A percentile compares a stretch with the other conserved stretches of the same genome.
phyloP scores from a whole-genome alignment of 2,113 vertebrate genomes.

The Paedocypris sp. region DNA sequence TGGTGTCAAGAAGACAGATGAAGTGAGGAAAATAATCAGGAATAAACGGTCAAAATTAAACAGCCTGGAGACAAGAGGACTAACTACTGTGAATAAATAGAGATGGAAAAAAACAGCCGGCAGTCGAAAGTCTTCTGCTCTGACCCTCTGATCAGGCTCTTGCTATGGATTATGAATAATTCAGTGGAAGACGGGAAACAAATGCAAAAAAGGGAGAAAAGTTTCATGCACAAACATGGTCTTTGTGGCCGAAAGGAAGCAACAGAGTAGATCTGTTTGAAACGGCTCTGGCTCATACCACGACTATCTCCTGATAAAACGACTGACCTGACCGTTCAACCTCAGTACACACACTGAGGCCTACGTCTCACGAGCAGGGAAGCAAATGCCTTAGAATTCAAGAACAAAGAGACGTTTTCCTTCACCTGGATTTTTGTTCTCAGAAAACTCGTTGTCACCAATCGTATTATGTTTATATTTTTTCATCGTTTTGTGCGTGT shows the following conservation, averaged over 20 bases:
- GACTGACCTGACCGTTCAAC: conserved; percentile 37
- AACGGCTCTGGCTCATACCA: conserved; percentile 56
- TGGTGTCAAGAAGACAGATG: neutral
- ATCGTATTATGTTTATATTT: too few species aligned
- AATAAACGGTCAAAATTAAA: too few species aligned
- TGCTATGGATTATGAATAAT: neutral
- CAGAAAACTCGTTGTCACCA: too few species aligned
- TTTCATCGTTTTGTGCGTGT: too few species aligned
- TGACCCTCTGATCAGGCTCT: neutral
- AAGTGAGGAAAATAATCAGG: neutral
- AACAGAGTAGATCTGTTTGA: conserved; percentile 52
- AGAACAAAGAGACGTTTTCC: too few species aligned
- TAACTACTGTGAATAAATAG: too few species aligned
- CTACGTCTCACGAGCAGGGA: neutral
- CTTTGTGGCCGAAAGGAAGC: conserved; percentile 45
- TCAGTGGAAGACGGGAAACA: neutral
- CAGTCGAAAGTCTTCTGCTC: neutral
- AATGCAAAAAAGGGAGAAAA: neutral
- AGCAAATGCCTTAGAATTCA: conserved; percentile 13
- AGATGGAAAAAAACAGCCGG: too few species aligned
- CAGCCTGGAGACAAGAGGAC: too few species aligned
- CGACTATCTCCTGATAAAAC: conserved; percentile 40
- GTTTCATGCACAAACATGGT: conserved; percentile 30
- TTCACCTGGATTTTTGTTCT: too few species aligned
- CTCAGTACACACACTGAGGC: conserved; percentile 27